These are phyloP conservation scores for Pseudomyrmex pallidus DNA, from an alignment of 1,140 invertebrate genomes.

Conservation along the genomic window DNA sequence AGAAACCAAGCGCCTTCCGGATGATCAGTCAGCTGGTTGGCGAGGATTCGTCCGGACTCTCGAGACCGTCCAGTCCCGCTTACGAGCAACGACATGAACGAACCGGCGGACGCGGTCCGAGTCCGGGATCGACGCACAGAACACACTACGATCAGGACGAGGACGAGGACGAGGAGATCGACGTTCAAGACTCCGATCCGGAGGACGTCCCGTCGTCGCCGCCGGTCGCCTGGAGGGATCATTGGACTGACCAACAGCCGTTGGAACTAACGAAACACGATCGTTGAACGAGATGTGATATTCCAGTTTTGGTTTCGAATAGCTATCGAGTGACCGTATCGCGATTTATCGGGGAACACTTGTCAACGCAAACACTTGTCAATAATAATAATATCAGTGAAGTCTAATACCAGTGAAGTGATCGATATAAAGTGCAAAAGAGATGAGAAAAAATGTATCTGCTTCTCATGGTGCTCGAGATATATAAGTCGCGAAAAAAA, in stretches of 20 bases:
- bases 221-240: conserved; percentile 78
- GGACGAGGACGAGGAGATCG: conserved; percentile 89
- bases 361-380: background rate
- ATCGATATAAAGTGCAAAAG: background rate
- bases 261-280: conserved; percentile 84
- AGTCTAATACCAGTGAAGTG: background rate
- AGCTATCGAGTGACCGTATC: background rate
- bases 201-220: conserved; percentile 79
- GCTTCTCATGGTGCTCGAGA: background rate
- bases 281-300: conserved; percentile 74
- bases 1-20: conserved; percentile 82
- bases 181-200: conserved; percentile 88
- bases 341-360: conserved; percentile 15
- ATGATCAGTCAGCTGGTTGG: conserved; percentile 83
- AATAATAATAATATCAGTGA: background rate
- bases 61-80: conserved; percentile 82
- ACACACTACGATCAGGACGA: conserved; percentile 85
- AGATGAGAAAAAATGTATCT: background rate
- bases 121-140: conserved; percentile 77
- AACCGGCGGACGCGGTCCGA: conserved; percentile 67
- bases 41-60: conserved; percentile 82
- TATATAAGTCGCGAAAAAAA: background rate
- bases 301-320: conserved; percentile 1
- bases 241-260: conserved; percentile 83
- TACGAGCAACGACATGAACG: conserved; percentile 78